These are phyloP conservation scores for Petrocephalus schoutedeni DNA, from an alignment of 2,797 vertebrate species.

Conservation along the genomic window DNA sequence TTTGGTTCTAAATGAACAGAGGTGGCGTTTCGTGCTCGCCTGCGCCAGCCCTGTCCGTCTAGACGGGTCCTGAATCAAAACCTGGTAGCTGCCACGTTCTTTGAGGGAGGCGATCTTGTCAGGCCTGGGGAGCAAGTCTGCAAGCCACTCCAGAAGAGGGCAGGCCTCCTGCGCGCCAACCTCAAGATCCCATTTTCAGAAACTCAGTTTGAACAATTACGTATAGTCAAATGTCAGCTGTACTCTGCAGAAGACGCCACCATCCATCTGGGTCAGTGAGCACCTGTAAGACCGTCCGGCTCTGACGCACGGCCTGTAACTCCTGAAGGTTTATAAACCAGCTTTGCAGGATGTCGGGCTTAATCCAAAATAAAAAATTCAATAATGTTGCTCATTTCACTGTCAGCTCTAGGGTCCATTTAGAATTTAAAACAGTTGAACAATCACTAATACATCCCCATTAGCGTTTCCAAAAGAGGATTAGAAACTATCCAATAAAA, in stretches of 20 bases:
- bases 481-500: conserved; percentile 26
- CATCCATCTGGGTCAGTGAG: not conserved
- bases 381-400: not conserved
- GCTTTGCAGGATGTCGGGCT: not conserved
- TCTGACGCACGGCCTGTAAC: not conserved
- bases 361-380: conserved; percentile 19
- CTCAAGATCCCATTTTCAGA: not conserved
- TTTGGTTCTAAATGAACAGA: not conserved
- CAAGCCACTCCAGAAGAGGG: not conserved
- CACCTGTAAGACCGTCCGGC: conserved; percentile 19
- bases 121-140: not conserved
- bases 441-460: conserved; percentile 23
- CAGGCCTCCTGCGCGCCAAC: not conserved
- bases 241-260: not conserved
- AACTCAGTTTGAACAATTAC: not conserved
- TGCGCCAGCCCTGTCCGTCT: not conserved
- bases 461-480: conserved; percentile 21
- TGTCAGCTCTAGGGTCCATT: conserved; percentile 10
- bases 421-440: conserved; percentile 23
- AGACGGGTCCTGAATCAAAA: not conserved
- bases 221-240: not conserved
- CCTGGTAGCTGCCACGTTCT: not conserved
- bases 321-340: not conserved
- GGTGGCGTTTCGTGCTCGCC: not conserved
- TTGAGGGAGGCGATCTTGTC: not conserved